Evolutionary conservation across 2,113 vertebrate genomes (phyloP), one percentile per base, ranked within the genome.

Genomic region (Semnopithecus entellus): DNA sequence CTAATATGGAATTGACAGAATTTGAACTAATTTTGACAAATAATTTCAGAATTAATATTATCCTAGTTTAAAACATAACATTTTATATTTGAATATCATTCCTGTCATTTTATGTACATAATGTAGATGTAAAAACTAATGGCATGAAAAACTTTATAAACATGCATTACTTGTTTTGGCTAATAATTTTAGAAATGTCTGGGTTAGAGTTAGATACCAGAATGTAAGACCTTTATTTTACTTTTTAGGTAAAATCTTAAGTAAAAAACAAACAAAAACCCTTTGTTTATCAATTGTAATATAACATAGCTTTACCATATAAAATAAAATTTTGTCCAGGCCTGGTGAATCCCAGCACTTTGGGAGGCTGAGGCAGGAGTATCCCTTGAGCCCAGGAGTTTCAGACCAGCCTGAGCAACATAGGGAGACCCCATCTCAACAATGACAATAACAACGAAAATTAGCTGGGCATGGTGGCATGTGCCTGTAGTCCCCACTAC

Each of bases 221-320:
- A 94, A 90, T 55, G 5, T 5, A 96, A 90, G 18, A 78, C 23
- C 17, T 95, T 95, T 92, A 48, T 81, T 94, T 92, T 86, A 52
- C 81, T 55, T 82, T 82, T 93, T 80, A 88, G 81, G 20, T 88
- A 91, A 97, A 93, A 91, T 82, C 25, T 27, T 87, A 88, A 94
- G 52, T 52, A 68, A 68, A 68, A 50, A 38, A 17, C 32, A 45
- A 23, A 48, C 48, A 35, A 55, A 73, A 85, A 12, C 0, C 1
- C 22, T 85, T 52, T 70, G 10, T 79, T 94, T 96, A 89, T 95
- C 30, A 87, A 6, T 85, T 88, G 1, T 80, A 76, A 20, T 90
- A 64, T 9, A 55, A 73, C 20, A 25, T 96, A 61, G 59, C 7
- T 78, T 66, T 81, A 18, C 30, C 9, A 70, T 85, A 17, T 94